Percentiles rank a stretch among this genome's conserved stretches.
Evolutionary conservation across 1,140 invertebrate genomes (phyloP).

Genomic region (Dendroctonus ponderosae): DNA sequence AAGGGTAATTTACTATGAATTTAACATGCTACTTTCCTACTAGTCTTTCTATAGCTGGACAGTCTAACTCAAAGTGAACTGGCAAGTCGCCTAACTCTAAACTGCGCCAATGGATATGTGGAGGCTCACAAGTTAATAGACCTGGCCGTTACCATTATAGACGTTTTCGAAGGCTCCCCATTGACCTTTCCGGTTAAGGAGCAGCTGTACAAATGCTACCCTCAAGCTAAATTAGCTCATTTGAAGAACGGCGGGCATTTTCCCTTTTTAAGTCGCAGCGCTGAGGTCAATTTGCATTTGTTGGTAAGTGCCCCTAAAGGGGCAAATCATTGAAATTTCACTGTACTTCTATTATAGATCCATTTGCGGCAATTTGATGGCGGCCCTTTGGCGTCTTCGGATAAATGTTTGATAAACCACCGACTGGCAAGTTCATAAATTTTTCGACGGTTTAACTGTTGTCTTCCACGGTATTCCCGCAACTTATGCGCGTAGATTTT

Average conservation of each 20-base stretch:
- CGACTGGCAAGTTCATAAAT: constrained; percentile 5
- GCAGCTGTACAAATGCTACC: constrained; percentile 86
- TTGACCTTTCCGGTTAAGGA: constrained; percentile 73
- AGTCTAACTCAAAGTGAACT: constrained; percentile 78
- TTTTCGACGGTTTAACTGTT: too few species aligned
- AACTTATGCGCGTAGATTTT: too few species aligned
- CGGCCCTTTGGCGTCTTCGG: constrained; percentile 53
- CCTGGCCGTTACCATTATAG: constrained; percentile 78
- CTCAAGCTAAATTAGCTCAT: constrained; percentile 82
- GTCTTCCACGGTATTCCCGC: too few species aligned
- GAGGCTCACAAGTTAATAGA: constrained; percentile 71
- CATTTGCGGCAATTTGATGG: constrained; percentile 60
- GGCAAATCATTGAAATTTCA: constrained; percentile 3
- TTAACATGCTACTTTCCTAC: not conserved
- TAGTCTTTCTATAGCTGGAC: constrained; percentile 65
- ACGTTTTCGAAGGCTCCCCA: constrained; percentile 90
- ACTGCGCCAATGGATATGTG: constrained; percentile 79
- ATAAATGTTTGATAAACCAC: constrained; percentile 16
- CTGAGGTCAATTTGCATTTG: constrained; percentile 88
- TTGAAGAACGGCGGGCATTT: constrained; percentile 89
- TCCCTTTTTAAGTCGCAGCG: constrained; percentile 83
- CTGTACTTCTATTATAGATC: constrained; percentile 49
- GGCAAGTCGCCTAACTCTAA: constrained; percentile 83
- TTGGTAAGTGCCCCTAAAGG: constrained; percentile 61
- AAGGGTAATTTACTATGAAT: constrained; percentile 58